Conservation (phyloP, 2,113 vertebrate species). For the Psilopogon haemacephalus region DNA sequence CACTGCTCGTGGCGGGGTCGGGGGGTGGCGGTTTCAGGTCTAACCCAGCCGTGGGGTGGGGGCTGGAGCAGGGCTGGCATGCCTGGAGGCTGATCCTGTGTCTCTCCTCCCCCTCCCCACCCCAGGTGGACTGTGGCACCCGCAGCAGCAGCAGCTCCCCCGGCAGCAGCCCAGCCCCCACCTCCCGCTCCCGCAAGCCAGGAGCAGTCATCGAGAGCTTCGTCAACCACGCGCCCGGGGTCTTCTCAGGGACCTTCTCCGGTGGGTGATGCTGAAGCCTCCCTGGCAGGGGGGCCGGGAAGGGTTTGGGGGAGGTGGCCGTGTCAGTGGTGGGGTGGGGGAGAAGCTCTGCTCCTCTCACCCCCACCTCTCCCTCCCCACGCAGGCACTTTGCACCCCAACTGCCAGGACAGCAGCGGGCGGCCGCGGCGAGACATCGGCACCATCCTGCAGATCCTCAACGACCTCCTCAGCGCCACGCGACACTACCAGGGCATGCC, state of each 20-base stretch:
- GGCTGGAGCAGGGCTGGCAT: too few relatives aligned
- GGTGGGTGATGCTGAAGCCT: constrained; percentile 69
- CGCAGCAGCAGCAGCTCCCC: constrained; percentile 68
- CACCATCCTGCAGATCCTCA: constrained; percentile 98
- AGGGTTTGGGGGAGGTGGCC: neutral
- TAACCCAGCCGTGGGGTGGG: accelerated
- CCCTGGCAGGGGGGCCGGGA: accelerated
- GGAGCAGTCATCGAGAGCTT: constrained; percentile 96
- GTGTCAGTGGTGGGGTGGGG: too few relatives aligned
- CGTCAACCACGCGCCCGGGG: constrained; percentile 94
- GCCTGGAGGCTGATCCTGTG: accelerated
- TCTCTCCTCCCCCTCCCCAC: neutral
- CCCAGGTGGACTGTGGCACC: constrained; percentile 81
- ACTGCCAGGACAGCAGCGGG: constrained; percentile 96
- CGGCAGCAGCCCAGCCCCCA: constrained; percentile 65
- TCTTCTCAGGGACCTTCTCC: constrained; percentile 97
- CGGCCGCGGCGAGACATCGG: constrained; percentile 92
- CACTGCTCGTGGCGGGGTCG: too few relatives aligned
- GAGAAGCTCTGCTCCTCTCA: neutral
- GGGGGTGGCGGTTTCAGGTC: too few relatives aligned
- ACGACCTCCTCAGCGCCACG: constrained; percentile 96
- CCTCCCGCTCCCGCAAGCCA: constrained; percentile 86
- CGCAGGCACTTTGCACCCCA: constrained; percentile 96
- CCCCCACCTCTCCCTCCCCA: accelerated
- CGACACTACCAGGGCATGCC: constrained; percentile 99